Evolutionary conservation across 2,113 vertebrate species (phyloP).

Genomic region (Noctilio leporinus): DNA sequence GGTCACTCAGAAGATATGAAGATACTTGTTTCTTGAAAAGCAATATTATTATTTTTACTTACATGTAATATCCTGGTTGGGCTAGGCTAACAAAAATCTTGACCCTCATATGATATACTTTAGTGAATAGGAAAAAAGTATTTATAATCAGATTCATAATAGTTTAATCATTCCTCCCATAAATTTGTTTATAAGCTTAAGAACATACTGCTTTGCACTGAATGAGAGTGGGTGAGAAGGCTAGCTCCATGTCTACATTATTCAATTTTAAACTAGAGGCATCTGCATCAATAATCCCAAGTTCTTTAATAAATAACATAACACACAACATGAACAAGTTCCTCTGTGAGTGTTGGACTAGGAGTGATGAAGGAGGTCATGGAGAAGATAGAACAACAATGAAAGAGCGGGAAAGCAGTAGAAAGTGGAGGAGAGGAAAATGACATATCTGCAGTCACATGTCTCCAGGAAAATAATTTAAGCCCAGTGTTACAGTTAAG

Average conservation of each 20-base stretch:
- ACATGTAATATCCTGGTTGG: neutral
- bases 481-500: slow-evolving; percentile 15
- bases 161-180: slow-evolving; percentile 10
- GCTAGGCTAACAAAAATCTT: neutral
- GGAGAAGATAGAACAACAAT: neutral
- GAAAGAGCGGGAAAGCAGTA: neutral
- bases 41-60: slow-evolving; percentile 31
- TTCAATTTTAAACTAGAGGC: neutral
- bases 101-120: neutral
- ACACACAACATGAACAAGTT: neutral
- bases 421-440: neutral
- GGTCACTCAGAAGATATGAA: neutral
- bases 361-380: neutral
- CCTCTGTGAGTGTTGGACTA: neutral
- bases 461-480: slow-evolving; percentile 18
- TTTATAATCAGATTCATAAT: neutral
- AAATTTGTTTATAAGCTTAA: slow-evolving; percentile 25
- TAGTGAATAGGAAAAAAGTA: slow-evolving; percentile 20
- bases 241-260: neutral
- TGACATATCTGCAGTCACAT: neutral
- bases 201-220: neutral
- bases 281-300: neutral
- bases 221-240: neutral
- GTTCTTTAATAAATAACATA: neutral
- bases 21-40: neutral